phyloP scores from a whole-genome alignment of 2,113 vertebrate species.

The Pelodiscus sinensis region DNA sequence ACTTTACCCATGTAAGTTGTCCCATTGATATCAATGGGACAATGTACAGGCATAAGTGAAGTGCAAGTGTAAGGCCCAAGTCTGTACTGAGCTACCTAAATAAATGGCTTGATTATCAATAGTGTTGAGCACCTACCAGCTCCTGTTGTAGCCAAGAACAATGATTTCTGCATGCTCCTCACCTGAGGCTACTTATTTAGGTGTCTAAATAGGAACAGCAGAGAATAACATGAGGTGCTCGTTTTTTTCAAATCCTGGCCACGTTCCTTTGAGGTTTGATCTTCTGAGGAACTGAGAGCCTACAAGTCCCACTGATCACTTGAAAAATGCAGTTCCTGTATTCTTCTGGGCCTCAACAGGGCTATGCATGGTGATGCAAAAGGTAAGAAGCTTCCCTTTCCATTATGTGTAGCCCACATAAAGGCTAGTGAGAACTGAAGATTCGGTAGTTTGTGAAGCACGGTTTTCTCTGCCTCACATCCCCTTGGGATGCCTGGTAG shows the following conservation, averaged over 20 bases:
- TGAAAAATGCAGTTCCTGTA: constrained; percentile 27
- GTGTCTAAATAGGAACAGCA: not conserved
- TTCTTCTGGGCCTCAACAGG: constrained; percentile 62
- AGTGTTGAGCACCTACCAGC: not conserved
- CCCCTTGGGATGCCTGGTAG: no score
- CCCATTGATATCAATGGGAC: not conserved
- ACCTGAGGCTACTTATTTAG: not conserved
- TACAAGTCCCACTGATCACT: not conserved
- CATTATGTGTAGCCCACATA: constrained; percentile 48
- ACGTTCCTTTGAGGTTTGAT: constrained; percentile 33
- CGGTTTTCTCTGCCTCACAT: not conserved
- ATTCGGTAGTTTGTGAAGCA: not conserved
- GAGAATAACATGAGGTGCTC: not conserved
- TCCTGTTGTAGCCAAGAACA: not conserved
- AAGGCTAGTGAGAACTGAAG: constrained; percentile 60
- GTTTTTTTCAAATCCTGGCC: not conserved
- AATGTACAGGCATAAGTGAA: not conserved
- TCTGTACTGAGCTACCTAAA: not conserved
- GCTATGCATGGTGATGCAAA: not conserved
- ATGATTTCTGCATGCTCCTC: not conserved
- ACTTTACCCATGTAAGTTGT: not conserved
- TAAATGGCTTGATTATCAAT: not conserved
- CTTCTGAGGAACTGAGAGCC: not conserved
- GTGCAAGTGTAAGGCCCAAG: fast-evolving
- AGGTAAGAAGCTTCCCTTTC: constrained; percentile 59